A percentile compares a stretch with the other conserved stretches of the same genome.
Evolutionary conservation across 2,888 invertebrate genomes (phyloP).

Genomic region (Phragmatobia fuliginosa): DNA sequence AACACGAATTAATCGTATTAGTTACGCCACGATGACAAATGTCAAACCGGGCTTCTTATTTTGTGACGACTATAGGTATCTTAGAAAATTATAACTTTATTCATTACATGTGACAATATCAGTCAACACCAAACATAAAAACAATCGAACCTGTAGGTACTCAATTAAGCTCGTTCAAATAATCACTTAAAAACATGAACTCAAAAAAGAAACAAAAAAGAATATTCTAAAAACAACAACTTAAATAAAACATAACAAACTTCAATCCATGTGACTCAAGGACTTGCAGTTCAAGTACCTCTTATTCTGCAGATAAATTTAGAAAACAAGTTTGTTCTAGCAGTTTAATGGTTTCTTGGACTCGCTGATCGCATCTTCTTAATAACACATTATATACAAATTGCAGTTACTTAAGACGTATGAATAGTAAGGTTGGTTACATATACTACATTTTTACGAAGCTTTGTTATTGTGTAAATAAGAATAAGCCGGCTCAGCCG

Average conservation of each 20-base stretch:
- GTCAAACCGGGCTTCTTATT: too few species aligned
- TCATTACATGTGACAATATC: too few species aligned
- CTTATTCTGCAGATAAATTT: slow-evolving; percentile 18
- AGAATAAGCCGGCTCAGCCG: too few species aligned
- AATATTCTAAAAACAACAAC: neutral
- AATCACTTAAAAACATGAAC: too few species aligned
- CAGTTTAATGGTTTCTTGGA: neutral
- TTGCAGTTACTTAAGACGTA: neutral
- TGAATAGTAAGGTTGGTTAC: neutral
- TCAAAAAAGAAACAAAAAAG: neutral
- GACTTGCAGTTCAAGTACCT: slow-evolving; percentile 13
- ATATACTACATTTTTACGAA: neutral
- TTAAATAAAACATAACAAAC: neutral
- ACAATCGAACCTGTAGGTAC: too few species aligned
- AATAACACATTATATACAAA: neutral
- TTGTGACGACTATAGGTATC: too few species aligned
- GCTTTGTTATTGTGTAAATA: too few species aligned
- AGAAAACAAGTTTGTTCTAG: slow-evolving; percentile 9
- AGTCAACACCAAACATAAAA: too few species aligned
- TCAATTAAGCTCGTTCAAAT: too few species aligned
- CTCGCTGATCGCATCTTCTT: neutral
- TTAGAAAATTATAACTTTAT: too few species aligned
- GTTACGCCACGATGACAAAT: too few species aligned
- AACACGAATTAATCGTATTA: too few species aligned
- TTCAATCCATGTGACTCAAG: neutral